These are phyloP conservation scores for Chrysina gloriosa DNA, from an alignment of 2,888 invertebrate genomes.

Conservation along the genomic window DNA sequence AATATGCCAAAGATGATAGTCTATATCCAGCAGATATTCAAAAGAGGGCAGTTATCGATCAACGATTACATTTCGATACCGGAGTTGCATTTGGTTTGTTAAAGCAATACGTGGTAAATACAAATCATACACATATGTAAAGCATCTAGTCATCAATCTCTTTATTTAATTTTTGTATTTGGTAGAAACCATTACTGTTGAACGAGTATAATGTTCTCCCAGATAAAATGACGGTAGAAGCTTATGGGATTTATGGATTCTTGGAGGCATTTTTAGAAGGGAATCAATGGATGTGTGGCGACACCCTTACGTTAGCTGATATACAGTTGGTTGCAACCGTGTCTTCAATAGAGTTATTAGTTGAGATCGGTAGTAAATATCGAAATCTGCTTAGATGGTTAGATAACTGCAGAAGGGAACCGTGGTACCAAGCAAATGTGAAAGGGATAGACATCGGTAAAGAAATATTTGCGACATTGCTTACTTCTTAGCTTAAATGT, in stretches of 20 bases:
- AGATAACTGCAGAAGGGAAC: conserved; percentile 53
- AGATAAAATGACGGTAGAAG: conserved; percentile 17
- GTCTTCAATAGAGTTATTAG: conserved; percentile 55
- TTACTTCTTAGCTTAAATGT: no score
- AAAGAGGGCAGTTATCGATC: conserved; percentile 67
- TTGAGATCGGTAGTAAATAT: conserved; percentile 56
- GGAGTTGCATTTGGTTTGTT: conserved; percentile 66
- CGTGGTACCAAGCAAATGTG: conserved; percentile 49
- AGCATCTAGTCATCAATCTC: neutral
- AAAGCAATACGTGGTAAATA: conserved; percentile 66
- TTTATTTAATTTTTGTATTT: neutral
- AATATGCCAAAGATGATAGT: conserved; percentile 58
- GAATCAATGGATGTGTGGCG: conserved; percentile 55
- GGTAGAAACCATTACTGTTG: conserved; percentile 35
- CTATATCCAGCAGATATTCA: conserved; percentile 69
- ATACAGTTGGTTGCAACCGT: conserved; percentile 63
- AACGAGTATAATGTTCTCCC: conserved; percentile 29
- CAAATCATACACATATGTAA: neutral
- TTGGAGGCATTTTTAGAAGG: conserved; percentile 56
- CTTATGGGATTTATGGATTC: conserved; percentile 55
- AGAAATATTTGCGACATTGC: no score
- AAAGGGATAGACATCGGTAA: no score
- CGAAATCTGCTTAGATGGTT: conserved; percentile 57
- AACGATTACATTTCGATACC: conserved; percentile 68
- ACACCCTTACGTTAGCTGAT: conserved; percentile 58